A percentile compares a stretch with the other conserved stretches of the same genome.
phyloP scores from a whole-genome alignment of 2,888 invertebrate species.

The Laspeyria flexula region DNA sequence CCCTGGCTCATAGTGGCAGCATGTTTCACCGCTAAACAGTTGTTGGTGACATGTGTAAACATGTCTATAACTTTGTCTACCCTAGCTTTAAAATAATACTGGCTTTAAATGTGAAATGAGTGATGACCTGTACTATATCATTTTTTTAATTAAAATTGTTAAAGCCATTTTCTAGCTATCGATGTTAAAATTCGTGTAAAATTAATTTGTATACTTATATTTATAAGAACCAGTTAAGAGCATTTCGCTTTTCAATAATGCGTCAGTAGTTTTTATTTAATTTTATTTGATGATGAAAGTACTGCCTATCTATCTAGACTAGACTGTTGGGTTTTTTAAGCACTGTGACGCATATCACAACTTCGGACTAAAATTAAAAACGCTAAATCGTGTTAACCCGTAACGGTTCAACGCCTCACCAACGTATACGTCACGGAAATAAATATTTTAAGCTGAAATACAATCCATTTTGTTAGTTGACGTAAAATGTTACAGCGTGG shows the following conservation, averaged over 20 bases:
- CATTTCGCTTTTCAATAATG: too few relatives aligned
- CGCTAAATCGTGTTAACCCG: not conserved
- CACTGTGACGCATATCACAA: too few relatives aligned
- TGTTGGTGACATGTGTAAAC: constrained; percentile 31
- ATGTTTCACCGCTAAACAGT: constrained; percentile 37
- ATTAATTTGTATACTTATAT: too few relatives aligned
- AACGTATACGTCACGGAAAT: not conserved
- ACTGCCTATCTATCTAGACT: too few relatives aligned
- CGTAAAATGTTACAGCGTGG: not conserved
- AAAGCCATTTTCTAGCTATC: too few relatives aligned
- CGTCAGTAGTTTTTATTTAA: too few relatives aligned
- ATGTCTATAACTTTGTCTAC: constrained; percentile 18
- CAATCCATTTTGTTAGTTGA: not conserved
- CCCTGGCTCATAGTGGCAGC: constrained; percentile 22
- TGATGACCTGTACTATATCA: too few relatives aligned
- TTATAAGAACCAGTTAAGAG: too few relatives aligned
- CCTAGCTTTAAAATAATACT: constrained; percentile 4
- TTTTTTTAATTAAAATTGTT: too few relatives aligned
- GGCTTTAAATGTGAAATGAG: not conserved
- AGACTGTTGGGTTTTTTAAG: too few relatives aligned
- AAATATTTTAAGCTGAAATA: not conserved
- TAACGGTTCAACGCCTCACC: not conserved
- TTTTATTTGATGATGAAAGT: too few relatives aligned
- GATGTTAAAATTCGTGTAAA: too few relatives aligned
- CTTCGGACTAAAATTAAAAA: not conserved